Base-by-base conservation (phyloP, 2,888 invertebrate genomes). In the Eupithecia tripunctaria region DNA sequence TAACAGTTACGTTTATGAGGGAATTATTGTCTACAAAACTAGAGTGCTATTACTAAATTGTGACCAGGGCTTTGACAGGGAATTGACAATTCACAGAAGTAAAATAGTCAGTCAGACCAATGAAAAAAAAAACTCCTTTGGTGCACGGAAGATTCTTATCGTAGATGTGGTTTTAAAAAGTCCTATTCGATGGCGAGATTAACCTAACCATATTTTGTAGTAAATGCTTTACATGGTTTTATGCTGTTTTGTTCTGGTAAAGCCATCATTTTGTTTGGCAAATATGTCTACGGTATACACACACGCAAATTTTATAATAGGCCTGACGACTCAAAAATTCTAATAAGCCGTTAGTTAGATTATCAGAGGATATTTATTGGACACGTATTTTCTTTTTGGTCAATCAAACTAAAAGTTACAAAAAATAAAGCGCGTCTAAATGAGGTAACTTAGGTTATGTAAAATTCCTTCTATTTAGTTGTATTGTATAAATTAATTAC, bases 1-100 rank as follows among this genome's bases (percentile, higher is more conserved):
- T 74, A 82, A 80, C 82, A 84, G 84, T 78, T 79, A 38, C 82
- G 79, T 43, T 36, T 47, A 73, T 79, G 60, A 68, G 56, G 68
- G 70, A 60, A 74, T 77, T 79, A 79, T 78, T 79, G 77, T 79
- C 77, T 74, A 77, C 41, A 63, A 72, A 65, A 67, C 76, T 68
- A 64, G 62, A 59, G 64, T 73, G 60, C 18, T 7, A 38, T 59
- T 15, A 69, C 66, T 69, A 51, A 41, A 69, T 62, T 29, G 66
- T 29, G 41, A 7, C 29, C 25, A 36, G 25, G 56, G 25, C 21
- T 38, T 64, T 41, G 63, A 21, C 18, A n/a, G 29, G n/a, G n/a
- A n/a, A n/a, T 56, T 56, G 12, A 25, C 14, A 56, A 14, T 56
- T 36, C 10, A n/a, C 18, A n/a, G 36, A 4, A 36, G 7, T 25